These are phyloP conservation scores for Gallinago undulata DNA, from an alignment of 2,113 vertebrate genomes.

Conservation along the genomic window DNA sequence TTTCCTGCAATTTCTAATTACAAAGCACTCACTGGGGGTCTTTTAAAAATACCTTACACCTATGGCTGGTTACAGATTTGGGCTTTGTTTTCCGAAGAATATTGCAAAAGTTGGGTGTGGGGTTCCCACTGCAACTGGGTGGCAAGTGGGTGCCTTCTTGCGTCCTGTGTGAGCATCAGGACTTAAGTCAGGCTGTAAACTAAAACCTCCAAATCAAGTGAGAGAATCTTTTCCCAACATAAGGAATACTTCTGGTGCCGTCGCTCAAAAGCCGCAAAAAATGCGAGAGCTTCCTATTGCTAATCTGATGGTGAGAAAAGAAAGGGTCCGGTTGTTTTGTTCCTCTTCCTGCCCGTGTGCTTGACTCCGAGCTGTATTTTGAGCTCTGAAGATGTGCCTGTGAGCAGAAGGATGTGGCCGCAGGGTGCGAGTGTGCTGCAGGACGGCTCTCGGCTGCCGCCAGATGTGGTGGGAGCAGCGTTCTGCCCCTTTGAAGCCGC, in stretches of 20 bases:
- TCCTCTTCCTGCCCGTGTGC: fast-evolving
- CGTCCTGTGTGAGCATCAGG: not conserved
- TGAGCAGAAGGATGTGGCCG: fast-evolving
- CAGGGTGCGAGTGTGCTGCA: fast-evolving
- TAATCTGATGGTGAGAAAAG: not conserved
- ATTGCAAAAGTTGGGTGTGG: fast-evolving
- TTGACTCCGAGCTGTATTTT: not conserved
- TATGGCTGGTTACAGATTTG: not conserved
- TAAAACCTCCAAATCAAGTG: not conserved
- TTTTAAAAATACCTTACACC: not conserved
- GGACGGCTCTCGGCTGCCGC: not conserved
- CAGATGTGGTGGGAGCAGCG: not conserved
- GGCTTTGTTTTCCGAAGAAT: not conserved
- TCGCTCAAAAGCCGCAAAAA: not conserved
- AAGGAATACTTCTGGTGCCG: not conserved
- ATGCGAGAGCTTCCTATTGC: not conserved
- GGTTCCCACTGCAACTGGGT: not conserved
- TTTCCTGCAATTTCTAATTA: slow-evolving; percentile 16
- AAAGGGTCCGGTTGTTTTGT: not conserved
- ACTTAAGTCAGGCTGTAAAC: not conserved
- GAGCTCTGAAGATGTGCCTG: not conserved
- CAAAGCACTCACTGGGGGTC: not conserved
- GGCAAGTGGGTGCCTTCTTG: not conserved
- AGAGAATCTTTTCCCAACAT: not conserved
- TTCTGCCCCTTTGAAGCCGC: not conserved